These are phyloP conservation scores for Syritta pipiens DNA, from an alignment of 2,888 invertebrate species.

Conservation along the genomic window DNA sequence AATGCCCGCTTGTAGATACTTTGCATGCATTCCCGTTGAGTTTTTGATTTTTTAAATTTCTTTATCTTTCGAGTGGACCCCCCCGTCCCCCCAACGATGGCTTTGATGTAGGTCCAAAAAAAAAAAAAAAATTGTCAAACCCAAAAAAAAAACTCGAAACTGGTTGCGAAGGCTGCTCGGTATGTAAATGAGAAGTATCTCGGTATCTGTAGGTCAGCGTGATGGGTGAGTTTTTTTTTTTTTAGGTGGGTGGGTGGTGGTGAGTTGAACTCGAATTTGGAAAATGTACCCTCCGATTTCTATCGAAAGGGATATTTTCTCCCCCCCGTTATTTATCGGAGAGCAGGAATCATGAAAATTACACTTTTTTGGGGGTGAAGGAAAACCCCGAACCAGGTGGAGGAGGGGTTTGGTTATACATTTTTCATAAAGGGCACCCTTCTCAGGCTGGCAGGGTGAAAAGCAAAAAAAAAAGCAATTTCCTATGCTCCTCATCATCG, in stretches of 20 bases:
- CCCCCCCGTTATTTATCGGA: constrained; percentile 38
- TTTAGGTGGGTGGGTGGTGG: background rate
- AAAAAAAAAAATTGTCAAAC: constrained; percentile 14
- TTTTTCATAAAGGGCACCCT: constrained; percentile 51
- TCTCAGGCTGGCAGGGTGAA: background rate
- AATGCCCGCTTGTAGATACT: constrained; percentile 25
- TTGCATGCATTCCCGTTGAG: constrained; percentile 24
- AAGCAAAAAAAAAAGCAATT: constrained; percentile 69
- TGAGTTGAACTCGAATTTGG: too few species aligned
- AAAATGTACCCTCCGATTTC: constrained; percentile 12
- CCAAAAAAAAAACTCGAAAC: too few species aligned
- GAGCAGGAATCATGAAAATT: constrained; percentile 44
- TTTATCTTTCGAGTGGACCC: background rate
- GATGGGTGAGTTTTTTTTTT: constrained; percentile 9
- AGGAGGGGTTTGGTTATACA: constrained; percentile 14
- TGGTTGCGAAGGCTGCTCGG: constrained; percentile 10
- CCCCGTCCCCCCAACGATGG: background rate
- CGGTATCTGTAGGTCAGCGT: constrained; percentile 43
- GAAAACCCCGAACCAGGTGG: background rate
- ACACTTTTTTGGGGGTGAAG: constrained; percentile 14
- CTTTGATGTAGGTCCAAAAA: constrained; percentile 32
- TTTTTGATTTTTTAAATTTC: constrained; percentile 29
- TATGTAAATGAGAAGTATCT: constrained; percentile 44
- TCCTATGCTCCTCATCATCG: constrained; percentile 61
- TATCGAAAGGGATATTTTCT: constrained; percentile 33